These are phyloP conservation scores for Kuschelorhynchus macadamiae DNA, from an alignment of 2,888 invertebrate species.

Conservation along the genomic window DNA sequence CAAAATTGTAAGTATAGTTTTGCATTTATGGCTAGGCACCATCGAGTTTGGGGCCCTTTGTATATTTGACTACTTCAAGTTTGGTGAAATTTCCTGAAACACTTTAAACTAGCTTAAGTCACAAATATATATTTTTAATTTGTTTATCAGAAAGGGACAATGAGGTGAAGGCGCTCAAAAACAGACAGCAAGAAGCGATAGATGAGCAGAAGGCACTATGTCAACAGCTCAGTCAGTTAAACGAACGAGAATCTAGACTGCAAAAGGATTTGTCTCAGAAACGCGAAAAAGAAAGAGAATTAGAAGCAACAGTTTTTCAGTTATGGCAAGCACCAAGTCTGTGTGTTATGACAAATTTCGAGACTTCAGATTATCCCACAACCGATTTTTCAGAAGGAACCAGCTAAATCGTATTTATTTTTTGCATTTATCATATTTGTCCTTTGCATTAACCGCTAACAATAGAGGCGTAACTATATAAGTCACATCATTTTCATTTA, in stretches of 20 bases:
- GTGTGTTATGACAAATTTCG: conserved; percentile 62
- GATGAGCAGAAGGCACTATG: conserved; percentile 61
- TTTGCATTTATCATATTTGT: too few species aligned
- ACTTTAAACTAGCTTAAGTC: background rate
- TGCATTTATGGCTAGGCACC: too few species aligned
- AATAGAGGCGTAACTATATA: too few species aligned
- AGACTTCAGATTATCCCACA: conserved; percentile 18
- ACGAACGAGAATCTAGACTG: conserved; percentile 62
- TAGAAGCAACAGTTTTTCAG: conserved; percentile 62
- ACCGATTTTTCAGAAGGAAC: conserved; percentile 39
- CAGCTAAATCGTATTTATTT: conserved; percentile 18
- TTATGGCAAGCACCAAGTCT: conserved; percentile 67
- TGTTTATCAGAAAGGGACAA: conserved; percentile 64
- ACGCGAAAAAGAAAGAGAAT: conserved; percentile 62
- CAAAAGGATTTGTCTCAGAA: conserved; percentile 60
- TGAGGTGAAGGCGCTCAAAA: conserved; percentile 64
- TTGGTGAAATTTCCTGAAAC: too few species aligned
- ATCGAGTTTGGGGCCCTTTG: too few species aligned
- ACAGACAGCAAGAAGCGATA: conserved; percentile 61
- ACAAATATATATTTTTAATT: background rate
- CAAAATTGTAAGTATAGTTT: too few species aligned
- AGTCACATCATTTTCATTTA: too few species aligned
- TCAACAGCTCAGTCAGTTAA: conserved; percentile 62
- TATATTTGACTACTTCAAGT: too few species aligned
- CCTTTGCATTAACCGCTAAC: too few species aligned